phyloP scores from a whole-genome alignment of 2,888 invertebrate species.

The Capitulum mitella region DNA sequence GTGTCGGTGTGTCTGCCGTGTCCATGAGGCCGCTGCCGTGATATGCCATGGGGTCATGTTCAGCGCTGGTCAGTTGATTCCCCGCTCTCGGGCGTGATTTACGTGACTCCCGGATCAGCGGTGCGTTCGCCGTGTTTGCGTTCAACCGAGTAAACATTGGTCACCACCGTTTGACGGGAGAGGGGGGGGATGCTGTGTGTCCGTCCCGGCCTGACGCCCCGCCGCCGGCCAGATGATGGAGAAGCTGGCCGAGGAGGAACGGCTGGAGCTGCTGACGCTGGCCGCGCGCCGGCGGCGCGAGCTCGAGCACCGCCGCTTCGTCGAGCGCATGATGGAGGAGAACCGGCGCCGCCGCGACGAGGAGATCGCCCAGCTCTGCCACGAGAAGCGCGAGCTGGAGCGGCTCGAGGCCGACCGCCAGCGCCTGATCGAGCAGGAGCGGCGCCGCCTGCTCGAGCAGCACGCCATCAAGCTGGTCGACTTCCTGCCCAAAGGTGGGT shows the following conservation, averaged over 20 bases:
- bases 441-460: not conserved
- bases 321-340: slow-evolving; percentile 29
- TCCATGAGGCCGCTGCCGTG: too few relatives aligned
- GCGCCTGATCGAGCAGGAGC: slow-evolving; percentile 10
- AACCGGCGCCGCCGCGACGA: slow-evolving; percentile 21
- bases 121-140: too few relatives aligned
- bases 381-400: slow-evolving; percentile 20
- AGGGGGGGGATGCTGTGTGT: too few relatives aligned
- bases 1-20: too few relatives aligned
- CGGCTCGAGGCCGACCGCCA: not conserved
- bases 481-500: not conserved
- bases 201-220: not conserved
- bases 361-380: slow-evolving; percentile 6
- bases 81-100: too few relatives aligned
- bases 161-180: too few relatives aligned
- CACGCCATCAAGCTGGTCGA: slow-evolving; percentile 14
- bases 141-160: too few relatives aligned
- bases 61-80: too few relatives aligned
- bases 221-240: slow-evolving; percentile 25
- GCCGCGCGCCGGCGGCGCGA: slow-evolving; percentile 29
- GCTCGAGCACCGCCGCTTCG: slow-evolving; percentile 30
- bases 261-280: slow-evolving; percentile 28
- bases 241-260: slow-evolving; percentile 30
- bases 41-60: too few relatives aligned
- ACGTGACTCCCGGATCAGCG: too few relatives aligned